A percentile compares a stretch with the other conserved stretches of the same genome.
phyloP scores from a whole-genome alignment of 2,113 vertebrate species.

The Apteryx owenii region DNA sequence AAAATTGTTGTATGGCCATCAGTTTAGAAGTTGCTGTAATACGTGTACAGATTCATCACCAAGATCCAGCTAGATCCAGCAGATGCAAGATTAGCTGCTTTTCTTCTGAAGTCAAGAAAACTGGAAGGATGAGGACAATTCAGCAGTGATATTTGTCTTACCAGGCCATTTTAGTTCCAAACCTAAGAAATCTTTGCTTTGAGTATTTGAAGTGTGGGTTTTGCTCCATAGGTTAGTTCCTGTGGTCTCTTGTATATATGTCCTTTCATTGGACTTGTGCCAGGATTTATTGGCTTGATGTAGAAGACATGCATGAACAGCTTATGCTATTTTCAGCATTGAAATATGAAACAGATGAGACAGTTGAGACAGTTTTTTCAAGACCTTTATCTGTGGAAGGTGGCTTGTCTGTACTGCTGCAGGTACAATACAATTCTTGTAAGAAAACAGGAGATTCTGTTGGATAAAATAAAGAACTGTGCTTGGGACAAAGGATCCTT shows the following conservation, averaged over 20 bases:
- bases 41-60: not conserved
- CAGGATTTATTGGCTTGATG: slow-evolving; percentile 21
- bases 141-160: not conserved
- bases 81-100: not conserved
- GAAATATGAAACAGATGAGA: not conserved
- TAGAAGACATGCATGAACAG: not conserved
- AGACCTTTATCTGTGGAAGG: not conserved
- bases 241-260: not conserved
- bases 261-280: not conserved
- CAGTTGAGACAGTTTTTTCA: not conserved
- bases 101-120: not conserved
- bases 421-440: not conserved
- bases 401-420: not conserved
- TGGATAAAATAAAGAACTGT: not conserved
- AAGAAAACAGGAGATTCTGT: not conserved
- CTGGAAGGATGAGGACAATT: not conserved
- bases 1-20: not conserved
- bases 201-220: not conserved
- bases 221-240: not conserved
- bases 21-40: not conserved
- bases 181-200: not conserved
- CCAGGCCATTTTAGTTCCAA: not conserved
- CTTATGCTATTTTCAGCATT: not conserved
- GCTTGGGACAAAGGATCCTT: not conserved
- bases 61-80: not conserved